phyloP scores from a whole-genome alignment of 2,888 invertebrate species.

The Hirtodrosophila trivittata region DNA sequence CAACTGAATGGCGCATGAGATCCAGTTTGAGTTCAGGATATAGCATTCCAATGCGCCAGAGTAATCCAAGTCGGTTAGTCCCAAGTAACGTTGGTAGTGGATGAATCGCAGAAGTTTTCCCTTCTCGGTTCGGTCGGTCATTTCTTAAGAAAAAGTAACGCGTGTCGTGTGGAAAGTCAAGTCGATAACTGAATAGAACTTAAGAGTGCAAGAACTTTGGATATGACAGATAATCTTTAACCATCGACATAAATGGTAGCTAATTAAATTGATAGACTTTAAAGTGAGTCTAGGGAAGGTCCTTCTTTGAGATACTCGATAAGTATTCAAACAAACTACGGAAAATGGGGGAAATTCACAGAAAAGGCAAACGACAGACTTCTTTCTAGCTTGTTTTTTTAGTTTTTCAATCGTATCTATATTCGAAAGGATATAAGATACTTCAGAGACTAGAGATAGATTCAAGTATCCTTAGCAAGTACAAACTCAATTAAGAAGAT shows the following conservation, averaged over 20 bases:
- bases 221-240: not conserved
- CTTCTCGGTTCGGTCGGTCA: conserved; percentile 3
- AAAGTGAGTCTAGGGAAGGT: not conserved
- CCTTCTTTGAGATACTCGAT: not conserved
- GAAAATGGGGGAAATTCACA: no score
- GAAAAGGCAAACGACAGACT: no score
- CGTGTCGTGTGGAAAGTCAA: not conserved
- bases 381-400: no score
- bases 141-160: not conserved
- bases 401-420: no score
- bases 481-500: no score
- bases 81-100: conserved; percentile 37
- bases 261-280: conserved; percentile 12
- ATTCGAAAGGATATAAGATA: no score
- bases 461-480: no score
- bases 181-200: conserved; percentile 7
- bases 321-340: no score
- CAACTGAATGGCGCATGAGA: conserved; percentile 4
- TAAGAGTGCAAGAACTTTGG: not conserved
- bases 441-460: no score
- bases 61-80: conserved; percentile 35
- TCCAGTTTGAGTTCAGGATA: conserved; percentile 11
- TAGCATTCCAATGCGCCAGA: conserved; percentile 5
- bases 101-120: conserved; percentile 17
- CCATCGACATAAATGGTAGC: conserved; percentile 5